phyloP scores from a whole-genome alignment of 2,797 vertebrate species.

The Pangasius sanitwongsei region DNA sequence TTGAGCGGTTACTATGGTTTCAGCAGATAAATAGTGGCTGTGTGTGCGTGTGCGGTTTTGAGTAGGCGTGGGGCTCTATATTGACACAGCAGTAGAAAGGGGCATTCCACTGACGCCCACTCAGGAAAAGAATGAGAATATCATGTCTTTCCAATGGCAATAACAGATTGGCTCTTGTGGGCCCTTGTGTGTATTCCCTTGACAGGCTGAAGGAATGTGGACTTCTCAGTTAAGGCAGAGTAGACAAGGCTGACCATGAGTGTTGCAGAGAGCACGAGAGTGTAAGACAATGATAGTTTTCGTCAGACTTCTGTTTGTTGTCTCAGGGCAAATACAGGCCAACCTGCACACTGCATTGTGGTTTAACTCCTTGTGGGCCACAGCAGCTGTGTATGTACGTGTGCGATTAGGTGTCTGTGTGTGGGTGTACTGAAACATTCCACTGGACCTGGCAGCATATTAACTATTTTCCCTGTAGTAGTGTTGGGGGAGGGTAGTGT shows the following conservation, averaged over 20 bases:
- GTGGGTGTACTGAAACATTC: conserved; percentile 46
- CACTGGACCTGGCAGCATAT: conserved; percentile 46
- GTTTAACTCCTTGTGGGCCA: conserved; percentile 46
- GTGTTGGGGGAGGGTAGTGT: conserved; percentile 27
- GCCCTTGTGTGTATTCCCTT: conserved; percentile 18
- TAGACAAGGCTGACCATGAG: not conserved
- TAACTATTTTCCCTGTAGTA: conserved; percentile 39
- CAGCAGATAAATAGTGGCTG: conserved; percentile 53
- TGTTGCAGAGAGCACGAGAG: conserved; percentile 27
- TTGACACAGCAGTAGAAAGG: conserved; percentile 42
- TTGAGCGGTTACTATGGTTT: conserved; percentile 52
- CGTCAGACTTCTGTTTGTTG: conserved; percentile 40
- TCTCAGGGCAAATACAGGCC: conserved; percentile 32
- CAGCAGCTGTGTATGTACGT: conserved; percentile 20
- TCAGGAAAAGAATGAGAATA: conserved; percentile 37
- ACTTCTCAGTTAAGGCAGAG: conserved; percentile 33
- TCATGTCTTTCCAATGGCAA: conserved; percentile 15
- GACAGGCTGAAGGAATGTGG: conserved; percentile 32
- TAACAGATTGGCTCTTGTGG: conserved; percentile 25
- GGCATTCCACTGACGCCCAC: conserved; percentile 46
- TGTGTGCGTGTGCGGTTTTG: conserved; percentile 45
- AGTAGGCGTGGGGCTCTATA: conserved; percentile 48
- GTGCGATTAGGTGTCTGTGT: conserved; percentile 31
- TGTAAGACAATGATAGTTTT: conserved; percentile 30
- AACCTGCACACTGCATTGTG: conserved; percentile 29